These are phyloP conservation scores for Hoplodrina ambigua DNA, from an alignment of 2,888 invertebrate genomes.

Conservation along the genomic window DNA sequence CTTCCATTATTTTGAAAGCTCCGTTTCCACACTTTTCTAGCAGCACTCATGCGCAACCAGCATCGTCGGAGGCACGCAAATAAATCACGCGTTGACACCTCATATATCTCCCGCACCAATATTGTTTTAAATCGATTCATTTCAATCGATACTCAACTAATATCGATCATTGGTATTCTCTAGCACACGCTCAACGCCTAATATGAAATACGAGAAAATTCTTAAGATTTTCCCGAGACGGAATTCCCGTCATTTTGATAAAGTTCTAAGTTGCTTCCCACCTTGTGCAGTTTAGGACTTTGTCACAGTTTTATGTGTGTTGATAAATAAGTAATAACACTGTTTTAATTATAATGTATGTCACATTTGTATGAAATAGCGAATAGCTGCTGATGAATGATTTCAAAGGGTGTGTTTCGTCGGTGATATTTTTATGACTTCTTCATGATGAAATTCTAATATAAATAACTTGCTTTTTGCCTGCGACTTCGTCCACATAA, in stretches of 20 bases:
- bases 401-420: slow-evolving; percentile 21
- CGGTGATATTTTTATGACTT: slow-evolving; percentile 3
- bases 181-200: slow-evolving; percentile 60
- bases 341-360: slow-evolving; percentile 18
- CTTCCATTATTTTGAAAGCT: background rate
- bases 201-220: slow-evolving; percentile 66
- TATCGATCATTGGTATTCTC: slow-evolving; percentile 72
- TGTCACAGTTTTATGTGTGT: slow-evolving; percentile 21
- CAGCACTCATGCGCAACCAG: slow-evolving; percentile 43
- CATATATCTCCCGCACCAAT: slow-evolving; percentile 81
- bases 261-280: slow-evolving; percentile 35
- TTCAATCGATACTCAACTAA: slow-evolving; percentile 65
- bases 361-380: slow-evolving; percentile 22
- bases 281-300: slow-evolving; percentile 32
- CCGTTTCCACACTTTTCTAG: slow-evolving; percentile 45
- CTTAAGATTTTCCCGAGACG: slow-evolving; percentile 40
- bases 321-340: slow-evolving; percentile 25
- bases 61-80: slow-evolving; percentile 69
- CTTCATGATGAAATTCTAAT: slow-evolving; percentile 2
- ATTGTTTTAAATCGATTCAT: slow-evolving; percentile 74
- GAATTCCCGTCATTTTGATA: slow-evolving; percentile 51
- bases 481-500: too few species aligned
- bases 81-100: slow-evolving; percentile 85
- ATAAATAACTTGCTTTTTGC: background rate
- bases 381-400: slow-evolving; percentile 3